phyloP scores from a whole-genome alignment of 2,888 invertebrate genomes.

The Noctua pronuba region DNA sequence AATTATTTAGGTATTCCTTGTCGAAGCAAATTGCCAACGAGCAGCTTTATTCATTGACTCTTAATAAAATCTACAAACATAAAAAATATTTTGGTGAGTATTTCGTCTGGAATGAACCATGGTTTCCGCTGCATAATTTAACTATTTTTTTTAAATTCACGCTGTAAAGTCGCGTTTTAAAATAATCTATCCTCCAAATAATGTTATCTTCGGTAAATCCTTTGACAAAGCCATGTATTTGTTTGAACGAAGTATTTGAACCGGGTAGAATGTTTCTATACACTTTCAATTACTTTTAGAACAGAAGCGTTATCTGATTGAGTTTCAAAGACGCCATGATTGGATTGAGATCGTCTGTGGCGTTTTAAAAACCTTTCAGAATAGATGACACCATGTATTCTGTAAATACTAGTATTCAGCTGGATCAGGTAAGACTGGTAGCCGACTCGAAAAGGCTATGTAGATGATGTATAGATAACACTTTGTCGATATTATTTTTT shows the following conservation, averaged over 20 bases:
- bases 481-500: background rate
- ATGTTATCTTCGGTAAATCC: background rate
- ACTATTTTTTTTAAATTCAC: background rate
- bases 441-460: background rate
- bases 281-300: conserved; percentile 46
- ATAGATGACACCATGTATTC: background rate
- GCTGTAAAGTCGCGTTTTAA: background rate
- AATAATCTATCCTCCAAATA: background rate
- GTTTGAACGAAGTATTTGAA: conserved; percentile 4
- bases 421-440: background rate
- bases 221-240: conserved; percentile 19
- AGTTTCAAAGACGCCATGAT: conserved; percentile 37
- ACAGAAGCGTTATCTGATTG: conserved; percentile 35
- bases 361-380: conserved; percentile 6
- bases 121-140: background rate
- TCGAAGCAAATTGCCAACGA: conserved; percentile 69
- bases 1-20: conserved; percentile 76
- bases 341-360: conserved; percentile 33
- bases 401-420: background rate
- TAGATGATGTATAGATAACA: background rate
- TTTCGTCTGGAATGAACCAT: background rate
- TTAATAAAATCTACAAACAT: conserved; percentile 61
- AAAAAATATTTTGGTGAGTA: background rate
- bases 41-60: conserved; percentile 66
- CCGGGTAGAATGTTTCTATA: conserved; percentile 2